phyloP scores from a whole-genome alignment of 2,888 invertebrate genomes.

The Julus scandinavius region DNA sequence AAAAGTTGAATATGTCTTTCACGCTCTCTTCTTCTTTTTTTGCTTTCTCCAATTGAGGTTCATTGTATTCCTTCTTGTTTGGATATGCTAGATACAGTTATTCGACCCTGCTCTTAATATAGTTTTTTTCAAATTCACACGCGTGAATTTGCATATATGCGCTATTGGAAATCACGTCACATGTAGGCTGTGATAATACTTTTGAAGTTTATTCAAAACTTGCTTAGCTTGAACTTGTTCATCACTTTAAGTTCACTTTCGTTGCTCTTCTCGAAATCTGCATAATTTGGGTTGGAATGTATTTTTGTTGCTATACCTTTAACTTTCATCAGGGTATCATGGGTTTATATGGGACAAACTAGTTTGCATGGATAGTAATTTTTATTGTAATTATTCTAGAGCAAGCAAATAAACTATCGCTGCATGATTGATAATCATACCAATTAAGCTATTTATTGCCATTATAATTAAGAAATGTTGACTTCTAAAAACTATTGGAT shows the following conservation, averaged over 20 bases:
- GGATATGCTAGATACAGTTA: conserved; percentile 18
- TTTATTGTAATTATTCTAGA: neutral
- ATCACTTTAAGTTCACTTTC: conserved; percentile 16
- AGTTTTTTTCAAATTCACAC: neutral
- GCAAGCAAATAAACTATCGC: neutral
- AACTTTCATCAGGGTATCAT: neutral
- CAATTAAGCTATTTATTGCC: neutral
- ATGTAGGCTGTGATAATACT: neutral
- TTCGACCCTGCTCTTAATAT: conserved; percentile 35
- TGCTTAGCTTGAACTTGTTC: conserved; percentile 6
- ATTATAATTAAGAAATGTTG: neutral
- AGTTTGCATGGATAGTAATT: neutral
- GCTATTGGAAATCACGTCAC: neutral
- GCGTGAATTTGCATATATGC: neutral
- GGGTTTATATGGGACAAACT: neutral
- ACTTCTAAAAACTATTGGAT: neutral
- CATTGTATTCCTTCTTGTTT: conserved; percentile 25
- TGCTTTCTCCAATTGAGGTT: neutral
- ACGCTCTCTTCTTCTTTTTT: neutral
- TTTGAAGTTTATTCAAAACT: neutral
- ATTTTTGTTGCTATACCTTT: neutral
- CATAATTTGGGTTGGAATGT: neutral
- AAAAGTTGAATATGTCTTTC: neutral
- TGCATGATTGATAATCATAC: neutral
- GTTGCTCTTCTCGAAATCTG: neutral